Conservation (phyloP, 2,888 invertebrate genomes). For the Nomada hirtipes region DNA sequence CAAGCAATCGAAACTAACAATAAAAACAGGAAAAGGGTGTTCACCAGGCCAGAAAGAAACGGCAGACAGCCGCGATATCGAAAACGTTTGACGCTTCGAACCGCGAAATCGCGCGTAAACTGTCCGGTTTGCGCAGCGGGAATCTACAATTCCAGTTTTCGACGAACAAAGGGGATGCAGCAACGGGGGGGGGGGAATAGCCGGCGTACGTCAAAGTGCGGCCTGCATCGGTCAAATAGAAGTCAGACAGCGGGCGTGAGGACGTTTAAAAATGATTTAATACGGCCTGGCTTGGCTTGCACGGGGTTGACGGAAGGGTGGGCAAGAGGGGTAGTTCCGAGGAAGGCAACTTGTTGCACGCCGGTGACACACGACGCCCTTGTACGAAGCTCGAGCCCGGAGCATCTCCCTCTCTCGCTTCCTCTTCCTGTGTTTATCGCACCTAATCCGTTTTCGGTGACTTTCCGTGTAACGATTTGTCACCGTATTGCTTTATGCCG, state of each 20-base stretch:
- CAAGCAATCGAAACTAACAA: not conserved
- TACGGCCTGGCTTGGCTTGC: constrained; percentile 67
- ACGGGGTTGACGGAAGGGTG: constrained; percentile 46
- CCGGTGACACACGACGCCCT: constrained; percentile 79
- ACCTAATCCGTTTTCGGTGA: constrained; percentile 71
- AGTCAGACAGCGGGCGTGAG: constrained; percentile 72
- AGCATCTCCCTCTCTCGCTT: constrained; percentile 53
- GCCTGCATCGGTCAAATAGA: constrained; percentile 73
- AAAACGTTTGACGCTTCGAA: constrained; percentile 7
- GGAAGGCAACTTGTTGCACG: constrained; percentile 82
- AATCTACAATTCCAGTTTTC: not conserved
- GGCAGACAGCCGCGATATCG: not conserved
- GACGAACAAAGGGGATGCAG: not conserved
- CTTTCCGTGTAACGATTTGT: constrained; percentile 66
- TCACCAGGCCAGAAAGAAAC: not conserved
- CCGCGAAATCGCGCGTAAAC: not conserved
- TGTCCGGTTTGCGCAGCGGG: not conserved
- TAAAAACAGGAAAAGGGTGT: not conserved
- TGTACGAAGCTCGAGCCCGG: constrained; percentile 70
- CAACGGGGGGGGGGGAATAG: constrained; percentile 33
- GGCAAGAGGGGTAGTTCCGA: constrained; percentile 52
- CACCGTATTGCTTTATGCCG: constrained; percentile 46
- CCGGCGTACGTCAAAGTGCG: constrained; percentile 48
- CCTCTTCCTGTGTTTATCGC: constrained; percentile 63
- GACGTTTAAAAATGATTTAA: constrained; percentile 80